These are phyloP conservation scores for Diachrysia chrysitis DNA, from an alignment of 2,888 invertebrate genomes.

Conservation along the genomic window DNA sequence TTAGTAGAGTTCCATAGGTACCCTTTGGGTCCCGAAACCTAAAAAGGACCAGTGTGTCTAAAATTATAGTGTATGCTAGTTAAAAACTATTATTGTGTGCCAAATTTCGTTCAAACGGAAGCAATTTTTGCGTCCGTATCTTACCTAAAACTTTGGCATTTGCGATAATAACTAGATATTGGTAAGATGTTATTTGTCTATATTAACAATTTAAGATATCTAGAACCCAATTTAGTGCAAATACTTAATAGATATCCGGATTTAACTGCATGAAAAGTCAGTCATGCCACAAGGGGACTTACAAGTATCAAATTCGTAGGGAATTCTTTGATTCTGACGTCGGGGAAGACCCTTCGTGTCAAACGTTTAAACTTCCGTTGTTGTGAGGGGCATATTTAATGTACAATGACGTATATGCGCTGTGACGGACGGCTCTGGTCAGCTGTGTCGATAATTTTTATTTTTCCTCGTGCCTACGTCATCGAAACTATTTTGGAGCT, in stretches of 20 bases:
- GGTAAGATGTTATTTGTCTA: too few relatives aligned
- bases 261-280: neutral
- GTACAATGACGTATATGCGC: neutral
- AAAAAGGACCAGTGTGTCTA: too few relatives aligned
- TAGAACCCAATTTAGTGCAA: neutral
- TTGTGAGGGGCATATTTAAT: conserved; percentile 1
- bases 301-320: neutral
- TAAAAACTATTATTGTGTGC: too few relatives aligned
- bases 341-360: neutral
- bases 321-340: neutral
- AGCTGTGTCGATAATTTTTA: neutral
- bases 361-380: neutral
- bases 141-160: too few relatives aligned
- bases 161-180: too few relatives aligned
- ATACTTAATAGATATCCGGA: neutral
- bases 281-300: neutral
- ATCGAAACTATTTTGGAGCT: neutral
- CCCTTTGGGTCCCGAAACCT: too few relatives aligned
- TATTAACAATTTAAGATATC: neutral
- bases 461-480: neutral
- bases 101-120: too few relatives aligned
- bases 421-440: neutral
- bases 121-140: too few relatives aligned
- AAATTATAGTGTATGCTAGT: too few relatives aligned
- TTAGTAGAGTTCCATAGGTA: too few relatives aligned